A percentile compares a stretch with the other conserved stretches of the same genome.
Conservation (phyloP, 2,797 vertebrate species). For the Decapterus maruadsi region DNA sequence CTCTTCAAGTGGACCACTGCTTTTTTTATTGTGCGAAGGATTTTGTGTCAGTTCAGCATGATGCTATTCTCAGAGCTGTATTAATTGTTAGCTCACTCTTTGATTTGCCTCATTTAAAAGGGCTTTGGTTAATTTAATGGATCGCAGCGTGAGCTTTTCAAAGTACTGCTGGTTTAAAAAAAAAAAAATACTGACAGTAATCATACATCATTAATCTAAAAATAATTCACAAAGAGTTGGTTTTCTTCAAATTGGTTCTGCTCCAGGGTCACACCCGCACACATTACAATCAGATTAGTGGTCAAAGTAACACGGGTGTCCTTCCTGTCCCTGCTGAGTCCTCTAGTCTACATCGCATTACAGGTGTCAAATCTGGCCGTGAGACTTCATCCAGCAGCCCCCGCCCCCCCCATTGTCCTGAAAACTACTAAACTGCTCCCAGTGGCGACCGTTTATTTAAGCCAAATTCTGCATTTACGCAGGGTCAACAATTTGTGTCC, state of each 20-base stretch:
- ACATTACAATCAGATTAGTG: conserved; percentile 14
- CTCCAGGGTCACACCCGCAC: conserved; percentile 24
- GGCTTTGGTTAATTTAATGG: conserved; percentile 84
- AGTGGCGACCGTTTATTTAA: conserved; percentile 18
- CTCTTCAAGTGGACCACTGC: conserved; percentile 54
- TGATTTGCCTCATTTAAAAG: conserved; percentile 83
- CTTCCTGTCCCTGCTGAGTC: conserved; percentile 11
- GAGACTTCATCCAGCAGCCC: background rate
- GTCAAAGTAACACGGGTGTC: conserved; percentile 23
- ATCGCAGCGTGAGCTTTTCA: conserved; percentile 78
- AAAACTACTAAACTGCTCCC: conserved; percentile 27
- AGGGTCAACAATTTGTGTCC: background rate
- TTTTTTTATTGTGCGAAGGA: conserved; percentile 51
- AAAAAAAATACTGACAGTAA: conserved; percentile 54
- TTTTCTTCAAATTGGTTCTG: conserved; percentile 46
- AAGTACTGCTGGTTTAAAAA: conserved; percentile 69
- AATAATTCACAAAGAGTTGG: conserved; percentile 57
- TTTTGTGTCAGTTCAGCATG: conserved; percentile 71
- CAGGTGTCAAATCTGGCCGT: conserved; percentile 3
- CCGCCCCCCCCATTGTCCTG: conserved; percentile 1
- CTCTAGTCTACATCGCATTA: conserved; percentile 14
- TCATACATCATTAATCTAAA: conserved; percentile 77
- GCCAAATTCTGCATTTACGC: background rate
- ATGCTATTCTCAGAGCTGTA: conserved; percentile 77
- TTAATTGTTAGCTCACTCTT: conserved; percentile 80